Evolutionary conservation across 1,140 invertebrate species (phyloP).

Genomic region (Drosophila miranda): DNA sequence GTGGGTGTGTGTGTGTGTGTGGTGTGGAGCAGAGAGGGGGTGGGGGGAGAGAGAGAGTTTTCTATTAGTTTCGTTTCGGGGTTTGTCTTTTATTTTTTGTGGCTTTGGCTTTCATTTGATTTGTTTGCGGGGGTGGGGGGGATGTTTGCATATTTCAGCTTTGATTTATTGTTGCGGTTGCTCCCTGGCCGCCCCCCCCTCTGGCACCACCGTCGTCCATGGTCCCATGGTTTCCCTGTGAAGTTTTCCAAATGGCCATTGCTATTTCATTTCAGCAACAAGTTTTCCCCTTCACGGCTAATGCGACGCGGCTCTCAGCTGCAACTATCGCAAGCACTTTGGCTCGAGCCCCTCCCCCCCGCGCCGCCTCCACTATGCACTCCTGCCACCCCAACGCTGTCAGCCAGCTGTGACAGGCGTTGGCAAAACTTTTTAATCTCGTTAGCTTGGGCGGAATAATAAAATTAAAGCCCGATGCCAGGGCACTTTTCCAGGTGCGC

Average conservation of each 20-base stretch:
- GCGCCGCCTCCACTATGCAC: background rate
- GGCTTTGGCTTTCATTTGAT: slow-evolving; percentile 68
- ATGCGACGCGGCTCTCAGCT: slow-evolving; percentile 45
- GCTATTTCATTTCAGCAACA: slow-evolving; percentile 70
- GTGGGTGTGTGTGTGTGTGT: too few relatives aligned
- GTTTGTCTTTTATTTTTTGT: slow-evolving; percentile 50
- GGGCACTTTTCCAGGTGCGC: slow-evolving; percentile 33
- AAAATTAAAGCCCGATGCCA: slow-evolving; percentile 70
- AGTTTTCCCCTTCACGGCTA: slow-evolving; percentile 55
- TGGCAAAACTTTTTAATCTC: slow-evolving; percentile 76
- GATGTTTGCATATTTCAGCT: slow-evolving; percentile 67
- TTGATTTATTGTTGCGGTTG: slow-evolving; percentile 62
- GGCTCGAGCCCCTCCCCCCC: slow-evolving; percentile 12
- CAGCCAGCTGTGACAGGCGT: slow-evolving; percentile 56
- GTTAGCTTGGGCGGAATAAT: slow-evolving; percentile 70
- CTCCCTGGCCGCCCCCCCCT: background rate
- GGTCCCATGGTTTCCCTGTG: slow-evolving; percentile 1
- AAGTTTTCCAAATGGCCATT: slow-evolving; percentile 45
- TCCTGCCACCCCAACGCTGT: background rate
- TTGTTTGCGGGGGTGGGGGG: slow-evolving; percentile 43
- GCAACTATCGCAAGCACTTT: slow-evolving; percentile 68
- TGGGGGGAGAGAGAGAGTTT: slow-evolving; percentile 12
- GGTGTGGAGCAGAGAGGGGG: background rate
- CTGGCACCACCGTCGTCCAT: background rate
- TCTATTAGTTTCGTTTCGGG: slow-evolving; percentile 48